Evolutionary conservation across 2,797 vertebrate genomes (phyloP), one percentile per base, ranked within the genome.

Genomic region (Phrynocephalus guinanensis): DNA sequence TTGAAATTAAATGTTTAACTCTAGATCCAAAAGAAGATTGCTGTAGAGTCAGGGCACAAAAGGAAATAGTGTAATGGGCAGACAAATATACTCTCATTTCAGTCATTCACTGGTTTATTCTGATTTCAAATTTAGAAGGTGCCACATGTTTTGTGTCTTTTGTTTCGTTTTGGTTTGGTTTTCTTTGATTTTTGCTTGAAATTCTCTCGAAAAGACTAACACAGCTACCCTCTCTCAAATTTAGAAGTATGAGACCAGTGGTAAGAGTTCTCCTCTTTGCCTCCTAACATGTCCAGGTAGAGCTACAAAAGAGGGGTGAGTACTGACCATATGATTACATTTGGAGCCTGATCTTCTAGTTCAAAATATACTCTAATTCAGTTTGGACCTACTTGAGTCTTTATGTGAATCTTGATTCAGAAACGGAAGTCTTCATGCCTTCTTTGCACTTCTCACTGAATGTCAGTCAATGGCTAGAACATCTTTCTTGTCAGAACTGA

Each of bases 1-100:
- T 88, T 86, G 77, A 89, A 94, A 87, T 78, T 77, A 85, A 86
- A 85, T 86, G 75, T 89, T 3, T 81, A 72, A 73, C 70, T 83
- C 30, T 56, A 38, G 66, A 20, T 44, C 52, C 33, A 48, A 83
- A 71, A n/a, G 67, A 72, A 60, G n/a, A 24, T 20, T 30, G 16
- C 44, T 63, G 66, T 33, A 63, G 5, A 79, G 20, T 71, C 79
- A 33, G 52, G 30, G 28, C 70, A 66, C 38, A 48, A 73, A 24
- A 7, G 2, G 1, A 72, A 83, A 63, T 9, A n/a, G 52, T n/a
- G 30, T 15, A 75, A 26, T 38, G 50, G 50, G 11, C 73, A 10
- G 71, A 33, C 20, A 81, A 33, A 28, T 8, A 22, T 82, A 26
- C 26, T 68, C 24, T 82, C 18, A 67, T 38, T 66, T 33, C n/a